Conservation (phyloP, 1,140 invertebrate genomes). For the Heliconius hermathena region DNA sequence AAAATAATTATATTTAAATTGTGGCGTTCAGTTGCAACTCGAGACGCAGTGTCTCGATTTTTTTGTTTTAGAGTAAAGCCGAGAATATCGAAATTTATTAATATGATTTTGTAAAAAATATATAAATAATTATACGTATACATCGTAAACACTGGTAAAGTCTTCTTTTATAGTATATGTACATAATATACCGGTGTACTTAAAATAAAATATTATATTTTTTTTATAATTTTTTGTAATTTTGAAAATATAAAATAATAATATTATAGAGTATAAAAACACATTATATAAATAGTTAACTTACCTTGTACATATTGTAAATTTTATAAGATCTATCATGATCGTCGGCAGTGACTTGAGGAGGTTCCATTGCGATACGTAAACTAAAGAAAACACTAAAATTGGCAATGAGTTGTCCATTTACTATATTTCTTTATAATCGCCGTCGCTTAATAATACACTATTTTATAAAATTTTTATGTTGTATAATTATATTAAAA, state of each 20-base stretch:
- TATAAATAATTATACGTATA: too few species aligned
- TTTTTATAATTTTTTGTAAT: not conserved
- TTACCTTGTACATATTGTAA: slow-evolving; percentile 77
- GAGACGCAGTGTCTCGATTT: too few species aligned
- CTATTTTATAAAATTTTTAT: not conserved
- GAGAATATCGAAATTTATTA: too few species aligned
- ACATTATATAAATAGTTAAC: slow-evolving; percentile 23
- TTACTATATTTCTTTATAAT: slow-evolving; percentile 43
- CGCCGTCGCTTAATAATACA: not conserved
- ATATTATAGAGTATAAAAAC: not conserved
- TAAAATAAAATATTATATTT: not conserved
- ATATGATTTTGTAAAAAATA: too few species aligned
- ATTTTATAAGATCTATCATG: slow-evolving; percentile 72
- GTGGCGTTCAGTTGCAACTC: too few species aligned
- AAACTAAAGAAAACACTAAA: slow-evolving; percentile 53
- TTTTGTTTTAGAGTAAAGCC: too few species aligned
- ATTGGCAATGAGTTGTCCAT: slow-evolving; percentile 61
- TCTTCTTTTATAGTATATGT: too few species aligned
- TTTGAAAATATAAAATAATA: not conserved
- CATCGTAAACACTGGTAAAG: too few species aligned
- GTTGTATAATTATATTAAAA: not conserved
- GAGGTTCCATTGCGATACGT: slow-evolving; percentile 62
- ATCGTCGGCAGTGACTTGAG: slow-evolving; percentile 59
- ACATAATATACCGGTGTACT: too few species aligned
- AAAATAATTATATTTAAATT: too few species aligned